Conservation (phyloP, 2,113 vertebrate genomes). For the Salvator merianae region DNA sequence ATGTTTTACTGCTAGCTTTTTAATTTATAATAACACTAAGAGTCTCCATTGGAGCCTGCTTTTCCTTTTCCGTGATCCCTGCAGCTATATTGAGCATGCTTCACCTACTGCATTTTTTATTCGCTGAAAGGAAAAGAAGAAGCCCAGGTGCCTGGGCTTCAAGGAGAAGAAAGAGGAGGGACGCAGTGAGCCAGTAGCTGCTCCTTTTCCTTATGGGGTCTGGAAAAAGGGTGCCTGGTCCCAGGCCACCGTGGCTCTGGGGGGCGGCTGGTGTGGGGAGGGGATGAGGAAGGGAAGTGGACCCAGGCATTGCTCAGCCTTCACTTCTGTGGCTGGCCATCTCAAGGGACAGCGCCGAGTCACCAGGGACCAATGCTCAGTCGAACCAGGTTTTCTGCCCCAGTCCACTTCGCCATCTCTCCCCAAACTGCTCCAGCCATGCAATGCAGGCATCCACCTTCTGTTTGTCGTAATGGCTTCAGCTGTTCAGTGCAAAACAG, state of each 20-base stretch:
- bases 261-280: constrained; percentile 18
- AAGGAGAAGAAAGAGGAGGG: background rate
- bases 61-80: constrained; percentile 68
- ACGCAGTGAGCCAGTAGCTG: background rate
- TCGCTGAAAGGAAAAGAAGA: constrained; percentile 34
- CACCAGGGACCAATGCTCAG: constrained; percentile 77
- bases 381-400: background rate
- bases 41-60: constrained; percentile 69
- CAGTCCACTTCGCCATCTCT: background rate
- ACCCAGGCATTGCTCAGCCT: constrained; percentile 53
- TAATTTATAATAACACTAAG: constrained; percentile 80
- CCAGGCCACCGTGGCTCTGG: constrained; percentile 4
- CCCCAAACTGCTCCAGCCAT: constrained; percentile 65
- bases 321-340: constrained; percentile 37
- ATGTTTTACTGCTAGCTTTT: constrained; percentile 79
- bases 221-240: constrained; percentile 33
- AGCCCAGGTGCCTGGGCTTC: constrained; percentile 9
- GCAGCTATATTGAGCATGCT: constrained; percentile 59
- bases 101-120: constrained; percentile 49
- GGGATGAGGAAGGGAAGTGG: constrained; percentile 1
- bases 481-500: constrained; percentile 62
- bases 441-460: constrained; percentile 40
- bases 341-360: constrained; percentile 63
- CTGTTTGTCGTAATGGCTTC: constrained; percentile 68
- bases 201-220: background rate